phyloP scores from a whole-genome alignment of 2,113 vertebrate genomes.

The Agelaius phoeniceus region DNA sequence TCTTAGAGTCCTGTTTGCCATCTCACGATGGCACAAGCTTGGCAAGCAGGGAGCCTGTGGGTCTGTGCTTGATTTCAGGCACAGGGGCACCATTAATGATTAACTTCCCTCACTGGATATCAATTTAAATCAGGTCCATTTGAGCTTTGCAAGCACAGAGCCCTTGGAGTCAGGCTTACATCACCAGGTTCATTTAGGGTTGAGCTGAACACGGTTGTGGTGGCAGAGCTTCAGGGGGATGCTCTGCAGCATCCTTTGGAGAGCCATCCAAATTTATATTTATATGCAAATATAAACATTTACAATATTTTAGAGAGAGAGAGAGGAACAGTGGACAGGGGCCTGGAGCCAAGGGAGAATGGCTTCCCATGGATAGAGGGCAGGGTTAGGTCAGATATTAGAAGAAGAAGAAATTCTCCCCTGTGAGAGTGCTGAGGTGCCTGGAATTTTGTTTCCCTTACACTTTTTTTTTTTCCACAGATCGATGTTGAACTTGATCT shows the following conservation, averaged over 20 bases:
- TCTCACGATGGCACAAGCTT: neutral
- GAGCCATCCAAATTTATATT: neutral
- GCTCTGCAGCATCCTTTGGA: neutral
- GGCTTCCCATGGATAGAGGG: neutral
- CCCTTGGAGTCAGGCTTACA: neutral
- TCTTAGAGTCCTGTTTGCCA: neutral
- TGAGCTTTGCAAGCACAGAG: accelerated
- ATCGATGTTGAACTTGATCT: neutral
- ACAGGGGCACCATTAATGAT: neutral
- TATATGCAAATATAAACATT: neutral
- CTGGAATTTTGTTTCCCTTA: neutral
- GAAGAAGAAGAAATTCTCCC: neutral
- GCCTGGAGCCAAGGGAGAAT: neutral
- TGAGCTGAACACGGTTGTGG: neutral
- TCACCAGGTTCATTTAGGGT: neutral
- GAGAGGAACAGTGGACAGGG: too few relatives aligned
- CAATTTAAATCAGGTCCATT: neutral
- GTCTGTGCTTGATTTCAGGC: neutral
- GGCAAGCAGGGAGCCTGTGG: neutral
- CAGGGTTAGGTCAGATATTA: neutral
- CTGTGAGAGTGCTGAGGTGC: neutral
- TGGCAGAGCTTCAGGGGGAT: neutral
- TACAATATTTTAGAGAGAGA: neutral
- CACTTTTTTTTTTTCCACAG: neutral
- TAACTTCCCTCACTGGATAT: neutral